Base-by-base conservation (phyloP, 1,140 invertebrate species). In the Harpegnathos saltator region DNA sequence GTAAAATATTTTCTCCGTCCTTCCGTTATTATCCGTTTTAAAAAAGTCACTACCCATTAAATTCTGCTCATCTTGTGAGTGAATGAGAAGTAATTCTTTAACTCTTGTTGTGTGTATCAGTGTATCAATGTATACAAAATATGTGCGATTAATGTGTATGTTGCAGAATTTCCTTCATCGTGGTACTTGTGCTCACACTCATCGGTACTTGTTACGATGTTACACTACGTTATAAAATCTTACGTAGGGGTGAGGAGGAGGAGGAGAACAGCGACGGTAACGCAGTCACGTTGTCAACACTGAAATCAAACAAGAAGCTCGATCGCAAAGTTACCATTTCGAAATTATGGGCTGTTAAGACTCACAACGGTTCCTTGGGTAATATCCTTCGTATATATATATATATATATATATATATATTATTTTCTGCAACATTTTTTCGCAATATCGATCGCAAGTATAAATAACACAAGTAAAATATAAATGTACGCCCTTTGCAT, bases 131-230 rank as follows among this genome's bases (percentile, higher is more conserved):
- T 3, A 33, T 33, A 33, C 29, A 33, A 44, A 9, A 44, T 44
- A 44, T 44, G 11, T 44, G 9, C 38, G 33, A 61, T 69, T 63
- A 17, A 72, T 48, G 50, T 78, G n/a, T 65, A 78, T 19, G n/a
- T 89, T 89, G 38, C 78, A 92, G 91, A 74, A 75, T 82, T 2
- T 22, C 78, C 0, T 87, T 89, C n/a, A 26, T 52, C 48, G 1
- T 91, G 17, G 80, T 83, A 15, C 59, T 83, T 24, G 33, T 88
- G 33, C 77, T 90, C 17, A 87, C 89, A 14, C 29, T 89, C 59
- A 62, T 91, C 12, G 91, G 90, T 44, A 92, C 91, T 19, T 22
- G 72, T 15, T 92, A 92, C 52, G 91, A 92, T 73, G 75, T 91
- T 83, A 44, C 87, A n/a, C 78, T 92, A 44, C 68, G 91, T 22